Base-by-base conservation (phyloP, 2,113 vertebrate species). In the Meles meles region DNA sequence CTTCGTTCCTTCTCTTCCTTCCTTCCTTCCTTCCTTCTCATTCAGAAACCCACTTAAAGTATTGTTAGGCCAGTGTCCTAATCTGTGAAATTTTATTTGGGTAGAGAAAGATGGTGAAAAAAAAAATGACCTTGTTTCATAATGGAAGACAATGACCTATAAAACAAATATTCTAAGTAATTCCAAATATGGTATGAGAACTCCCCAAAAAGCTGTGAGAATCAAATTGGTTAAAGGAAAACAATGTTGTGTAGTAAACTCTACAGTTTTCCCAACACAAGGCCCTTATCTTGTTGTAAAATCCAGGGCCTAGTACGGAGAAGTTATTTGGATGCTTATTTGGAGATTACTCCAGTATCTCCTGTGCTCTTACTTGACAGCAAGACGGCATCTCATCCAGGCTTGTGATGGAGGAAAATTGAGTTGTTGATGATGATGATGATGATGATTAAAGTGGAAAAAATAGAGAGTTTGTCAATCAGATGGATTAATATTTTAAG, bases 11-110 rank as follows among this genome's bases (percentile, higher is more conserved):
- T 31, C 27, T 18, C 15, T 17, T 52, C 9, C 18, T 72, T 7
- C 11, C 21, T 44, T 1, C 63, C 14, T 34, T 17, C 31, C 6
- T 77, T 47, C 25, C 25, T 23, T 67, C 13, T 88, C 1, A 2
- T 81, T 93, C 52, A 88, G 76, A 96, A 95, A 94, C 34, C 57
- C 49, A 93, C 71, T 94, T 93, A 69, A 65, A 95, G 79, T n/a
- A 49, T 42, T 74, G 17, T 49, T 87, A 90, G 57, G 13, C 17
- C 17, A 47, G 59, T 85, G 27, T 74, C 34, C 29, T 86, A 7
- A 59, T 44, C 69, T 84, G 55, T 88, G 57, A 96, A 81, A 91
- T 93, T 93, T 93, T 85, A 79, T 76, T 49, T 76, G 31, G 3
- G 37, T 82, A 88, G 79, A 90, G n/a, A 87, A 87, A 90, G 25